phyloP scores from a whole-genome alignment of 1,140 invertebrate genomes.

The Daktulosphaira vitifoliae region DNA sequence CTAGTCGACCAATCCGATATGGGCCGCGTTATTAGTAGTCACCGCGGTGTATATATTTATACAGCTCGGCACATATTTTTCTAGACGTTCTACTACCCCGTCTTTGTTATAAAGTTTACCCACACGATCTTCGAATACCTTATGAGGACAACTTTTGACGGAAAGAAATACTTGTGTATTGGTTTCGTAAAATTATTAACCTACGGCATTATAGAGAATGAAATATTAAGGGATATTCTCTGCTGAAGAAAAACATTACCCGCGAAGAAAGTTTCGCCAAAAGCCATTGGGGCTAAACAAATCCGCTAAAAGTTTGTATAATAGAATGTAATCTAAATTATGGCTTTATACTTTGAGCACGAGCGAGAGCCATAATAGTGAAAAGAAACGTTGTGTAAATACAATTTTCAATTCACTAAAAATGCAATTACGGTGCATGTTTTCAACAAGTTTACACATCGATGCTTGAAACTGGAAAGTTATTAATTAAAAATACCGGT shows the following conservation, averaged over 20 bases:
- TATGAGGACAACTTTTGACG: conserved; percentile 32
- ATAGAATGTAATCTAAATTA: conserved; percentile 32
- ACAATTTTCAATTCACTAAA: too few species aligned
- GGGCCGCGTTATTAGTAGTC: conserved; percentile 29
- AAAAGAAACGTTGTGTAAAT: too few species aligned
- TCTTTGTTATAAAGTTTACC: conserved; percentile 24
- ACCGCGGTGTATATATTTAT: neutral
- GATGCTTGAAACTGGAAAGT: too few species aligned
- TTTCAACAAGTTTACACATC: too few species aligned
- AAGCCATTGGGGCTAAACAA: conserved; percentile 28
- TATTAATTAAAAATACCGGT: too few species aligned
- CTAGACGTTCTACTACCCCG: conserved; percentile 29
- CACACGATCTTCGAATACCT: conserved; percentile 24
- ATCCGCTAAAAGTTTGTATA: conserved; percentile 29
- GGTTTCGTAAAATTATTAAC: conserved; percentile 31
- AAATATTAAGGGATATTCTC: conserved; percentile 31
- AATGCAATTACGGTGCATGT: too few species aligned
- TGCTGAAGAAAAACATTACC: conserved; percentile 29
- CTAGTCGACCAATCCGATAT: conserved; percentile 20
- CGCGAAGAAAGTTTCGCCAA: conserved; percentile 25
- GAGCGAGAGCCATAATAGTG: too few species aligned
- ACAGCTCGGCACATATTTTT: conserved; percentile 26
- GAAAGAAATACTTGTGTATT: conserved; percentile 27
- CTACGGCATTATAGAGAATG: conserved; percentile 17
- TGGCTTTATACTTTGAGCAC: neutral